Evolutionary conservation across 2,797 vertebrate genomes (phyloP), one percentile per base, ranked within the genome.

Genomic region (Pseudochirops cupreus): DNA sequence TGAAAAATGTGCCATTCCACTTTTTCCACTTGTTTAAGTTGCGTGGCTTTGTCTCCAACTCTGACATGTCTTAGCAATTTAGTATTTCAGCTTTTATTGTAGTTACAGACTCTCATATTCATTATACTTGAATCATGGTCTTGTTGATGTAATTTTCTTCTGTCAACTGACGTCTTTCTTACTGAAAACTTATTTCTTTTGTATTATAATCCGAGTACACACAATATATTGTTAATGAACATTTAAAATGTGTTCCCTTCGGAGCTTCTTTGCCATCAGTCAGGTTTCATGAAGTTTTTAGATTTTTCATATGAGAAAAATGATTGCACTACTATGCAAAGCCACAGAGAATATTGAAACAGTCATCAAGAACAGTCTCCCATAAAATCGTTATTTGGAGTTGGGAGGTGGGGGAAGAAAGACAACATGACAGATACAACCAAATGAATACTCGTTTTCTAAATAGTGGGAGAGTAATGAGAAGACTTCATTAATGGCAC

Each of bases 1-100:
- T 95, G 58, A 96, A 97, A 96, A 97, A 93, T 50, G 95, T 96
- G 82, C 50, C 94, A 94, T 97, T 94, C 46, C 96, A 58, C 91
- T 82, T 95, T 96, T 97, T 96, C 93, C 96, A n/a, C 91, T 95
- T 58, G 94, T 96, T 93, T 96, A 58, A 95, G 91, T 97, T 97
- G 82, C 94, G 92, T 97, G 96, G 56, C 96, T 90, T 94, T 95
- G 90, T 52, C 89, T 98, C 94, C 89, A 97, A 62, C 95, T 96
- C 95, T 3, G 5, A 52, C 52, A 67, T 95, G 93, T 90, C 96
- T 54, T 96, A 56, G 53, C 92, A 97, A 91, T 95, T 97, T 93
- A 96, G 91, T 91, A 94, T 94, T 96, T 97, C 96, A 50, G 39
- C 55, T 94, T 92, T 89, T 94, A 92, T 96, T 74, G 94, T 93